Evolutionary conservation across 2,113 vertebrate genomes (phyloP).

Genomic region (Falco punctatus): DNA sequence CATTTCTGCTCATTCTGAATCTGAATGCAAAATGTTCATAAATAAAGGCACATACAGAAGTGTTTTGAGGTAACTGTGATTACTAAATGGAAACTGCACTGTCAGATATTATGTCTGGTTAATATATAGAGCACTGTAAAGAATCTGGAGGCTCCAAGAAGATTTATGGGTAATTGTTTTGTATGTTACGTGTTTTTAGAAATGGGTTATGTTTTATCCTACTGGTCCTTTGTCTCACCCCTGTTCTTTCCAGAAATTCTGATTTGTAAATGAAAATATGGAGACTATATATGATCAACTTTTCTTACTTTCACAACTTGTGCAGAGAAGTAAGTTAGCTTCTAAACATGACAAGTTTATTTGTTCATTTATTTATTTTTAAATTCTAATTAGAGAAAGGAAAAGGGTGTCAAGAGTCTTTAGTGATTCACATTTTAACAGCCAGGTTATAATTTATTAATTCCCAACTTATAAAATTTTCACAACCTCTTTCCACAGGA

Average conservation of each 20-base stretch:
- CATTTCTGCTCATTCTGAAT: neutral
- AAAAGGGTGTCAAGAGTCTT: conserved; percentile 78
- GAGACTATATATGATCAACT: neutral
- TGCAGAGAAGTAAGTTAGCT: conserved; percentile 32
- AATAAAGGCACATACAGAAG: neutral
- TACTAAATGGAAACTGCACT: neutral
- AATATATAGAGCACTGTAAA: neutral
- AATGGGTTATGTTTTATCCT: neutral
- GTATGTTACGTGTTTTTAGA: neutral
- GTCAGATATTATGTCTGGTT: neutral
- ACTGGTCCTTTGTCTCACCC: neutral
- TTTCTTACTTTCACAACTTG: conserved; percentile 24
- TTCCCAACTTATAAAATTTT: conserved; percentile 83
- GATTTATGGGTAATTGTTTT: neutral
- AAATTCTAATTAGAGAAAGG: conserved; percentile 80
- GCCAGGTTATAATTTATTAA: conserved; percentile 86
- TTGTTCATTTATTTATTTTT: conserved; percentile 79
- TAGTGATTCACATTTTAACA: conserved; percentile 83
- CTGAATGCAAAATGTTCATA: neutral
- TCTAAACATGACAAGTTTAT: conserved; percentile 64
- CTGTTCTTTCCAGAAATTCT: neutral
- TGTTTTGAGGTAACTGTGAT: neutral
- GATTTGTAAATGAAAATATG: conserved; percentile 29
- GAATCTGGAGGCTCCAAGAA: neutral
- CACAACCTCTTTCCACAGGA: conserved; percentile 78